Percentiles rank a stretch among this genome's conserved stretches.
Evolutionary conservation across 2,888 invertebrate genomes (phyloP).

Genomic region (Amiota mariae): DNA sequence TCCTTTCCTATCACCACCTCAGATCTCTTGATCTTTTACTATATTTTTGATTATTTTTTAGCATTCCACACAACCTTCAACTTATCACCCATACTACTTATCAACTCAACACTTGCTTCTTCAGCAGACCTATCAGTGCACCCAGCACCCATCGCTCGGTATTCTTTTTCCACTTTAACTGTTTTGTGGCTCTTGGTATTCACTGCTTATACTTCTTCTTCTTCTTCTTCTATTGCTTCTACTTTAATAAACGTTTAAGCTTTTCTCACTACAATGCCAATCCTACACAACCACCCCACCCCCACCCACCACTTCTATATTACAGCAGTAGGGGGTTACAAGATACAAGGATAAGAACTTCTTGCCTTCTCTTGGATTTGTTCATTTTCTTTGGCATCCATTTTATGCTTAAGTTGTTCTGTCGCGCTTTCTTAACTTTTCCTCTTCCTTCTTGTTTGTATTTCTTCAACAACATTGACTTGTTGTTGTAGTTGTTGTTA

Average conservation of each 20-base stretch:
- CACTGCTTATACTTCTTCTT: neutral
- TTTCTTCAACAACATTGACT: neutral
- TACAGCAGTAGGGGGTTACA: neutral
- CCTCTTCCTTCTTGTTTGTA: neutral
- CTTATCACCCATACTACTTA: neutral
- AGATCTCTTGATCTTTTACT: neutral
- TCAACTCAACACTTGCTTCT: too few relatives aligned
- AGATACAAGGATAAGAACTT: neutral
- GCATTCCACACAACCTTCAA: neutral
- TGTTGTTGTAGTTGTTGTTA: constrained; percentile 7
- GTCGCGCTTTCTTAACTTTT: constrained; percentile 12
- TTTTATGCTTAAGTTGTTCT: constrained; percentile 21
- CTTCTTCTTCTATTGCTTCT: neutral
- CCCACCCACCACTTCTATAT: neutral
- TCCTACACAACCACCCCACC: too few relatives aligned
- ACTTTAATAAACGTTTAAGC: constrained; percentile 15
- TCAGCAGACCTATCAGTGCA: too few relatives aligned
- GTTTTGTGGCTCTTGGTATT: constrained; percentile 2
- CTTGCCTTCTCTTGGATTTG: neutral
- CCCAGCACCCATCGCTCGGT: too few relatives aligned
- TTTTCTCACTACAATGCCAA: neutral
- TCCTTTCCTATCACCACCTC: too few relatives aligned
- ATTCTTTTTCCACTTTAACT: too few relatives aligned
- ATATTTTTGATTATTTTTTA: neutral
- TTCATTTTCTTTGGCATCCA: constrained; percentile 3